These are phyloP conservation scores for Tamias sibiricus DNA, from an alignment of 2,113 vertebrate genomes.

Conservation along the genomic window DNA sequence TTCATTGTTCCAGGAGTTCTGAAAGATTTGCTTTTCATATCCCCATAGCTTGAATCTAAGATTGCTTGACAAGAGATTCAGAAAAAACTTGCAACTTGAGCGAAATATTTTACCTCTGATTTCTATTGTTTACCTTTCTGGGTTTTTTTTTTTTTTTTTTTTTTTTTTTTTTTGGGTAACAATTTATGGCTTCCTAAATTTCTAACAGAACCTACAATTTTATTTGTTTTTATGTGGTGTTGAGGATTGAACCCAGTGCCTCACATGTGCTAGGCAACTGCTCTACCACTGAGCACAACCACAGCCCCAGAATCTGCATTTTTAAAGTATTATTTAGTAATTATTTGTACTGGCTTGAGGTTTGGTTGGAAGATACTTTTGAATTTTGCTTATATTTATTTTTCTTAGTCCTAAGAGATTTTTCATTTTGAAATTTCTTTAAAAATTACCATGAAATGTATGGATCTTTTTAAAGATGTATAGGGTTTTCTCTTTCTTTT, in stretches of 20 bases:
- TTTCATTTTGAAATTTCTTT: constrained; percentile 31
- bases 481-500: neutral
- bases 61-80: neutral
- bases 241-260: too few relatives aligned
- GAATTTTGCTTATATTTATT: constrained; percentile 19
- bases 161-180: too few relatives aligned
- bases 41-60: neutral
- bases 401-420: constrained; percentile 15
- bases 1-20: neutral
- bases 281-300: too few relatives aligned
- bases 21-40: neutral
- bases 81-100: constrained; percentile 27
- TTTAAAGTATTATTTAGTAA: constrained; percentile 35
- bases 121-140: neutral
- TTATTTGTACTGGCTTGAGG: neutral
- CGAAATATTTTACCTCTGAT: neutral
- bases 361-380: neutral
- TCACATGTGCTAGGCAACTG: too few relatives aligned
- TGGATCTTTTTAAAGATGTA: neutral
- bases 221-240: neutral
- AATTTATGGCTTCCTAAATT: neutral
- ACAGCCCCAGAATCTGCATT: neutral
- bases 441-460: constrained; percentile 13
- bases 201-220: neutral
- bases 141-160: constrained; percentile 42